A percentile compares a stretch with the other conserved stretches of the same genome.
Evolutionary conservation across 2,888 invertebrate genomes (phyloP).

Genomic region (Pachydiplax longipennis): DNA sequence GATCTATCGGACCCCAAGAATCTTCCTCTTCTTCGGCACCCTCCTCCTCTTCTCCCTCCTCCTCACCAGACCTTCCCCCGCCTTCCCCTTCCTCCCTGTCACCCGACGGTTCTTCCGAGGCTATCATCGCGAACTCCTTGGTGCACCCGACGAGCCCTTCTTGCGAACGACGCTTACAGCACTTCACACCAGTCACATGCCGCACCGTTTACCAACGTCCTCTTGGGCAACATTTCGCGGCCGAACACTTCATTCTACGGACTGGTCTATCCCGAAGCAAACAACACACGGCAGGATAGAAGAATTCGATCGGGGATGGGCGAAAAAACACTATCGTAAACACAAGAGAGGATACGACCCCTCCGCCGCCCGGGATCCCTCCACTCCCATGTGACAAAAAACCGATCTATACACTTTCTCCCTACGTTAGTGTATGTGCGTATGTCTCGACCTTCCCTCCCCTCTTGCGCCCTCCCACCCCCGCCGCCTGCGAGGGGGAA

Average conservation of each 20-base stretch:
- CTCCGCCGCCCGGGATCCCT: not conserved
- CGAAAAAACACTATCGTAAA: not conserved
- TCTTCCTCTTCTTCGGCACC: conserved; percentile 54
- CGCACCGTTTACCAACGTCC: not conserved
- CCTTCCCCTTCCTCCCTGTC: conserved; percentile 54
- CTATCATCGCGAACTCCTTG: conserved; percentile 44
- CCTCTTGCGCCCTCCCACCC: not conserved
- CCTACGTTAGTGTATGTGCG: not conserved
- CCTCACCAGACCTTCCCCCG: conserved; percentile 53
- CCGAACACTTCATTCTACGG: not conserved
- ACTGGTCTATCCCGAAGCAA: not conserved
- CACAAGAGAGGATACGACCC: not conserved
- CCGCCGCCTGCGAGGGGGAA: not conserved
- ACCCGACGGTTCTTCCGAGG: conserved; percentile 39
- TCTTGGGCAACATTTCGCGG: not conserved
- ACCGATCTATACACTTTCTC: not conserved
- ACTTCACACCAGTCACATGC: not conserved
- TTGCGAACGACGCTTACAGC: not conserved
- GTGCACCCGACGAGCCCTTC: conserved; percentile 29
- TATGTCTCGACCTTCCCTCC: not conserved
- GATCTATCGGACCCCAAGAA: conserved; percentile 53
- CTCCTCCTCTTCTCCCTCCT: conserved; percentile 50
- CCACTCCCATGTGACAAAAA: not conserved
- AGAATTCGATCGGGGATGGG: not conserved
- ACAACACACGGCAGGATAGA: not conserved